Evolutionary conservation across 2,888 invertebrate species (phyloP).

Genomic region (Cecidostiba fungosa): DNA sequence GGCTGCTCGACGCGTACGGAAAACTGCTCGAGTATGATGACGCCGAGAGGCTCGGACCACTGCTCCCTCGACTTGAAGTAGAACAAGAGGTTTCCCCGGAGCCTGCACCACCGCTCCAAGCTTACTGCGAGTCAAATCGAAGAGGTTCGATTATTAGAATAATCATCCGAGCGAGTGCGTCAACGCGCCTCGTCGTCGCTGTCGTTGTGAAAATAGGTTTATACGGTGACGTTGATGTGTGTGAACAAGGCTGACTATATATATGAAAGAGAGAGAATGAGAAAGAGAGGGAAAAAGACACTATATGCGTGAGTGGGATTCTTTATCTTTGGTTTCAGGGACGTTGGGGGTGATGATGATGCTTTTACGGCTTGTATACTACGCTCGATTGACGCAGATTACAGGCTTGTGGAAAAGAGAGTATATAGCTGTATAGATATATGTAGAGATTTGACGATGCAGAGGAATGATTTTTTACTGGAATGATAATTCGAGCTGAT

Average conservation of each 20-base stretch:
- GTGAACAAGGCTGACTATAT: slow-evolving; percentile 3
- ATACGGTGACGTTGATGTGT: background rate
- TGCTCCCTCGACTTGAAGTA: slow-evolving; percentile 95
- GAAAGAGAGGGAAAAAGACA: background rate
- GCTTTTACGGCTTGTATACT: background rate
- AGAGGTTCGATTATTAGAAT: slow-evolving; percentile 29
- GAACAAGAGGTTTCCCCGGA: slow-evolving; percentile 95
- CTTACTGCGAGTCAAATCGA: slow-evolving; percentile 82
- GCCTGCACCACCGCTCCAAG: slow-evolving; percentile 92
- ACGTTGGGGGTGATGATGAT: background rate
- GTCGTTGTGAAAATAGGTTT: background rate
- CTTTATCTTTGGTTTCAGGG: background rate
- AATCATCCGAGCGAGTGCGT: background rate
- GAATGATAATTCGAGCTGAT: background rate
- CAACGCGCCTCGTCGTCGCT: background rate
- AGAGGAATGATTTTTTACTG: background rate
- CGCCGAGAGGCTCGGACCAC: slow-evolving; percentile 93
- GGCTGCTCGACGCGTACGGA: slow-evolving; percentile 86
- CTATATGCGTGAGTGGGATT: background rate
- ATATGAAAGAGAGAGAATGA: background rate
- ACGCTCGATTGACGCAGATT: background rate
- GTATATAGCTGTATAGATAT: background rate
- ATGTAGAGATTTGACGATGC: background rate
- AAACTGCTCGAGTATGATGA: slow-evolving; percentile 94
- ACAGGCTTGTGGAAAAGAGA: background rate